A percentile compares a stretch with the other conserved stretches of the same genome.
phyloP scores from a whole-genome alignment of 2,888 invertebrate species.

The Caprella mutica region DNA sequence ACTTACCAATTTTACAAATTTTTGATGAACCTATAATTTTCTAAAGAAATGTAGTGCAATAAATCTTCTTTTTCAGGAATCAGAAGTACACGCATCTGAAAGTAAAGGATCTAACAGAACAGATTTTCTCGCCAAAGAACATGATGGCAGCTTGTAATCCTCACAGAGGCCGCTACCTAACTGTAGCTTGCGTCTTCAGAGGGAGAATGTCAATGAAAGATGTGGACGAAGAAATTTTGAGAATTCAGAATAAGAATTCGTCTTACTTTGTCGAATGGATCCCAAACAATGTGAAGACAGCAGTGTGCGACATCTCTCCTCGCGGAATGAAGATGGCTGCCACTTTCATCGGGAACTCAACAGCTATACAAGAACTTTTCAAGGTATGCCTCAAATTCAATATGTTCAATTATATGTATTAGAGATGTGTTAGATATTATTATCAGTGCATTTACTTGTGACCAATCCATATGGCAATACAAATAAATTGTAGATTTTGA shows the following conservation, averaged over 20 bases:
- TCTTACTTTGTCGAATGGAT: slow-evolving; percentile 84
- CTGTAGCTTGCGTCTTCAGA: slow-evolving; percentile 51
- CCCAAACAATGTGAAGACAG: slow-evolving; percentile 89
- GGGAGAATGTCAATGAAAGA: slow-evolving; percentile 53
- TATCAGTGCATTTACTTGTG: too few relatives aligned
- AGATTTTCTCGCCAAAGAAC: slow-evolving; percentile 53
- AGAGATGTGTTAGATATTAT: too few relatives aligned
- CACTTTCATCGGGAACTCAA: slow-evolving; percentile 86
- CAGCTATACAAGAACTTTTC: slow-evolving; percentile 85
- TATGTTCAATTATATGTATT: too few relatives aligned
- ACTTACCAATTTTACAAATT: too few relatives aligned
- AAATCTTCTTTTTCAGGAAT: slow-evolving; percentile 39
- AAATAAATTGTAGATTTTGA: too few relatives aligned
- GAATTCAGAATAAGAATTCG: slow-evolving; percentile 66
- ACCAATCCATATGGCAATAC: too few relatives aligned
- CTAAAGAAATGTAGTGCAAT: too few relatives aligned
- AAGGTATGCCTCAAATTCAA: too few relatives aligned
- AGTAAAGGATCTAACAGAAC: slow-evolving; percentile 58
- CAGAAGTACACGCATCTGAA: slow-evolving; percentile 53
- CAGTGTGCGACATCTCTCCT: slow-evolving; percentile 85
- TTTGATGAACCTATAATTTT: too few relatives aligned
- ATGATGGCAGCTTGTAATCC: slow-evolving; percentile 54
- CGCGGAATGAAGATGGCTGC: slow-evolving; percentile 87
- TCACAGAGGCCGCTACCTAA: slow-evolving; percentile 48
- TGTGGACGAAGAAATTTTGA: slow-evolving; percentile 66